Evolutionary conservation across 2,888 invertebrate genomes (phyloP).

Genomic region (Phaedon cochleariae): DNA sequence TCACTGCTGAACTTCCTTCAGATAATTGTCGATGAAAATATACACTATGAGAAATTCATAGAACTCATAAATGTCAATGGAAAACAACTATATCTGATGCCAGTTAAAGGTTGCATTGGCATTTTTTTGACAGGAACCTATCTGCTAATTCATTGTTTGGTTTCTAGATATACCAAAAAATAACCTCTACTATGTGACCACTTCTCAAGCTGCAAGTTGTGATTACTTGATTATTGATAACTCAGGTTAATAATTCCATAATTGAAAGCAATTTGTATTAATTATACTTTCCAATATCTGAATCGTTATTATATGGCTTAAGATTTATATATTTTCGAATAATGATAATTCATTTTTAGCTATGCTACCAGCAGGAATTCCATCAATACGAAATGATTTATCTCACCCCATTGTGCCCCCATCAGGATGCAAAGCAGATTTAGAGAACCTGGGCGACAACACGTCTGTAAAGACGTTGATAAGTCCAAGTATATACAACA

Average conservation of each 20-base stretch:
- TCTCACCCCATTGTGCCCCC: slow-evolving; percentile 46
- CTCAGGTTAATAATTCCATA: slow-evolving; percentile 43
- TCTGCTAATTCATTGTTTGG: slow-evolving; percentile 4
- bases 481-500: slow-evolving; percentile 61
- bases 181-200: slow-evolving; percentile 52
- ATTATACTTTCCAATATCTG: too few relatives aligned
- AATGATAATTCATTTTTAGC: slow-evolving; percentile 35
- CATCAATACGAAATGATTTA: slow-evolving; percentile 51
- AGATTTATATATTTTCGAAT: too few relatives aligned
- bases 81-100: slow-evolving; percentile 32
- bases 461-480: slow-evolving; percentile 56
- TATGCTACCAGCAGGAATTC: slow-evolving; percentile 51
- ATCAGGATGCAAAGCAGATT: slow-evolving; percentile 51
- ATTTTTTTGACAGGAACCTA: not conserved
- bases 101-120: slow-evolving; percentile 36
- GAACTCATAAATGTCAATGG: slow-evolving; percentile 60
- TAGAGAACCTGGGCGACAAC: slow-evolving; percentile 55
- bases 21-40: slow-evolving; percentile 62
- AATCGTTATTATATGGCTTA: too few relatives aligned
- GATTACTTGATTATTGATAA: slow-evolving; percentile 55
- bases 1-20: slow-evolving; percentile 63
- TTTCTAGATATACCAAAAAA: slow-evolving; percentile 52
- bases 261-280: too few relatives aligned
- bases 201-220: slow-evolving; percentile 50
- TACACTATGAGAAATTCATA: slow-evolving; percentile 65